Percentiles rank a stretch among this genome's conserved stretches.
Evolutionary conservation across 1,140 invertebrate genomes (phyloP).

Genomic region (Ditylenchus dipsaci): DNA sequence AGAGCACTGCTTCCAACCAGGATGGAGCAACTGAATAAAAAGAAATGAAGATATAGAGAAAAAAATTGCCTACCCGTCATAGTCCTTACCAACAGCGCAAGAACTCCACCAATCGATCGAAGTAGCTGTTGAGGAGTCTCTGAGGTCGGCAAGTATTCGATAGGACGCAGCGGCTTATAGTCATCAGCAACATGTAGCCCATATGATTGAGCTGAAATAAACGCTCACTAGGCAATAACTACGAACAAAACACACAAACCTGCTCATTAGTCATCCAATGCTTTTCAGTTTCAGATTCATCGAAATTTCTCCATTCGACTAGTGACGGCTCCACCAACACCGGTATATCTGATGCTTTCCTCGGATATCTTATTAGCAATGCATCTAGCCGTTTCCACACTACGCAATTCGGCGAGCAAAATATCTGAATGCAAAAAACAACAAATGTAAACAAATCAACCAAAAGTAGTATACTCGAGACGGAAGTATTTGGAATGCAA

Average conservation of each 20-base stretch:
- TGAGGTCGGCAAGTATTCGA: background rate
- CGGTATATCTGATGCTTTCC: background rate
- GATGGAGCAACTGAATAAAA: background rate
- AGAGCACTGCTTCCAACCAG: constrained; percentile 8
- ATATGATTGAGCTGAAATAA: background rate
- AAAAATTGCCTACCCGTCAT: background rate
- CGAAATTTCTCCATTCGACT: constrained; percentile 7
- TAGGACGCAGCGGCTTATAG: background rate
- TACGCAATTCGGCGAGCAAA: constrained; percentile 10
- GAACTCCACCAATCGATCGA: constrained; percentile 9
- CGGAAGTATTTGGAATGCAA: background rate
- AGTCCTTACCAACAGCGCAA: background rate
- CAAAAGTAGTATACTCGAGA: background rate
- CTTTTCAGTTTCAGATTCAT: constrained; percentile 5
- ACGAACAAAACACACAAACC: background rate
- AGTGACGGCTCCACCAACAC: background rate
- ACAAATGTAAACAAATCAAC: background rate
- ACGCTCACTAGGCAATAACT: too few species aligned
- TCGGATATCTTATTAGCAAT: background rate
- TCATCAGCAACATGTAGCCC: constrained; percentile 1
- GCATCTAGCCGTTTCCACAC: background rate
- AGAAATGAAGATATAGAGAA: background rate
- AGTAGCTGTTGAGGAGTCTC: constrained; percentile 5
- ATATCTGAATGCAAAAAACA: background rate
- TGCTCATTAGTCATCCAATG: constrained; percentile 3